These are phyloP conservation scores for Drosophila lacertosa DNA, from an alignment of 1,140 invertebrate genomes.

Conservation along the genomic window DNA sequence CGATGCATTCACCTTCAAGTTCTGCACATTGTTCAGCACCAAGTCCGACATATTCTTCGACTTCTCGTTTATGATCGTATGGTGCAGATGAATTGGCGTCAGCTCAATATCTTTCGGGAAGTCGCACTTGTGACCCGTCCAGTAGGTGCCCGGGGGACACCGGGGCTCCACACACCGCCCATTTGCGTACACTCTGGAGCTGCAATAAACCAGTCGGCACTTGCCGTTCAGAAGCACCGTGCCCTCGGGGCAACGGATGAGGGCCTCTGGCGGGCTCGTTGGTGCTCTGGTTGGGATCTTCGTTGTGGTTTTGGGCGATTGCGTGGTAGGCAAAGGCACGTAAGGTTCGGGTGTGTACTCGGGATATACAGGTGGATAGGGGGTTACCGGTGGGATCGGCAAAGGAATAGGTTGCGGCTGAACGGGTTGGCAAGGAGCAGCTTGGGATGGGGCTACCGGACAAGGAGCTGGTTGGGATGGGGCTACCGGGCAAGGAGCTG, in stretches of 20 bases:
- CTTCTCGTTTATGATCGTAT: slow-evolving; percentile 15
- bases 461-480: not conserved
- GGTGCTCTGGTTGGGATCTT: slow-evolving; percentile 9
- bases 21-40: slow-evolving; percentile 54
- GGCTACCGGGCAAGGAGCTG: not conserved
- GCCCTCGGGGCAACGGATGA: slow-evolving; percentile 47
- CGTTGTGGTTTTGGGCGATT: not conserved
- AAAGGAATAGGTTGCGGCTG: not conserved
- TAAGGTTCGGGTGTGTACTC: not conserved
- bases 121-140: slow-evolving; percentile 57
- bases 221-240: slow-evolving; percentile 41
- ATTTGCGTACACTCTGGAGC: slow-evolving; percentile 9
- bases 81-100: slow-evolving; percentile 45
- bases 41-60: slow-evolving; percentile 23
- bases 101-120: slow-evolving; percentile 28
- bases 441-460: too few species aligned
- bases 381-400: not conserved
- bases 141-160: slow-evolving; percentile 60
- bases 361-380: slow-evolving; percentile 10
- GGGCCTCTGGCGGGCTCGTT: slow-evolving; percentile 3
- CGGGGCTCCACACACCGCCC: slow-evolving; percentile 43
- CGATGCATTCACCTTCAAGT: slow-evolving; percentile 60
- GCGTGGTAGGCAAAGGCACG: not conserved
- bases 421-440: not conserved
- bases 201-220: slow-evolving; percentile 63